Base-by-base conservation (phyloP, 2,113 vertebrate species). In the Melanocharis versteri region DNA sequence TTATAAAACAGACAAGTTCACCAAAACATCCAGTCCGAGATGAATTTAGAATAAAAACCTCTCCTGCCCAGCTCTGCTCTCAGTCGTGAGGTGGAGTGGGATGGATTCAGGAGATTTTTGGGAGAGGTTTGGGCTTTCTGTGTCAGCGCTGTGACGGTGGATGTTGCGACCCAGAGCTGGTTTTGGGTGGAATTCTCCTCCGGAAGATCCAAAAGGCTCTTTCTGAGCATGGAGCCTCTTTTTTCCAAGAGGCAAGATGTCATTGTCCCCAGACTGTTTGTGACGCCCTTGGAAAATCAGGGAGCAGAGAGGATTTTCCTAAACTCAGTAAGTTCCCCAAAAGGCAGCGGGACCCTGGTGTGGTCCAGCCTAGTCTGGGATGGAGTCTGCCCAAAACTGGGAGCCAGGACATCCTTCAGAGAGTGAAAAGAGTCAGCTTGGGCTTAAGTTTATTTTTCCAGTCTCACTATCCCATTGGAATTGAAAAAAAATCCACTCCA, bases 1-100 rank as follows among this genome's bases (percentile, higher is more conserved):
- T 95, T 97, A 76, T 87, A 94, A 84, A n/a, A 40, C 76, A 97
- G 96, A 98, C 97, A 97, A 97, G 96, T 94, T 98, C 93, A 96
- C 87, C 70, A 91, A 98, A 98, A 98, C 96, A 98, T 80, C 97
- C 97, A 90, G 85, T 48, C 84, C 28, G 51, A 94, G 93, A 81
- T 95, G 94, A 88, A 95, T 87, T 91, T 69, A 75, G 89, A 93
- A 47, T 7, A 13, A 73, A 93, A 93, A 11, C 50, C 71, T 82
- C 56, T 85, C 83, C 47, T 91, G 48, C 44, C 88, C 58, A 64
- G 22, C 50, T 68, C 18, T 94, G 77, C 92, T 77, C 89, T 65
- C 83, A 60, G 79, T 37, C 60, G 71, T 89, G 89, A 91, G 82
- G 82, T 78, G 78, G 84, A 61, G 68, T 4, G 1, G 5, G 15